Evolutionary conservation across 2,113 vertebrate species (phyloP).

Genomic region (Salvator merianae): DNA sequence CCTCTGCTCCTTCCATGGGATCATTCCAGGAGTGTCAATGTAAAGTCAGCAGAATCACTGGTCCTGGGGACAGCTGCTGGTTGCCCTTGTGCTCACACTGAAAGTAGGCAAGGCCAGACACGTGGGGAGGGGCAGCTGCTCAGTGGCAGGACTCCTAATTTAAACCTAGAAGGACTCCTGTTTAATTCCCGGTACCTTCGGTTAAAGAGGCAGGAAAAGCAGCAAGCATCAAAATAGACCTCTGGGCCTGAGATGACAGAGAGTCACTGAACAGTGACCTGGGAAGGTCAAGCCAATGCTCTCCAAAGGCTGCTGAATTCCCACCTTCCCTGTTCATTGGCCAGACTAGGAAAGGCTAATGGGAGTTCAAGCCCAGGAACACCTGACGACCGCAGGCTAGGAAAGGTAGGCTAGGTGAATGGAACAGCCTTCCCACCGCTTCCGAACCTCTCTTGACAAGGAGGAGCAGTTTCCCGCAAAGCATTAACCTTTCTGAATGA

Average conservation of each 20-base stretch:
- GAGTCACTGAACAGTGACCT: not conserved
- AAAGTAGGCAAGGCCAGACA: not conserved
- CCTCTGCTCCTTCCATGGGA: not conserved
- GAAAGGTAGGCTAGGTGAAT: too few species aligned
- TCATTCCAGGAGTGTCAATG: not conserved
- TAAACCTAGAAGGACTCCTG: not conserved
- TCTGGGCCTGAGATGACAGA: not conserved
- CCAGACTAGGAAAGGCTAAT: not conserved
- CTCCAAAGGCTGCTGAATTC: too few species aligned
- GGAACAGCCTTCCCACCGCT: not conserved
- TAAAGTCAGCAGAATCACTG: not conserved
- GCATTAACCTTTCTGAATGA: not conserved
- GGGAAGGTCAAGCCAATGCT: too few species aligned
- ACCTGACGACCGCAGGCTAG: too few species aligned
- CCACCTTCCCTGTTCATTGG: too few species aligned
- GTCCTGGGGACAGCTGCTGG: not conserved
- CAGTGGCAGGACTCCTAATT: not conserved
- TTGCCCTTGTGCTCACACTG: not conserved
- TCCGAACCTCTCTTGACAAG: too few species aligned
- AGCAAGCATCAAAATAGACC: not conserved
- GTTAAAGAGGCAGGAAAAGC: not conserved
- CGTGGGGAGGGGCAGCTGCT: not conserved
- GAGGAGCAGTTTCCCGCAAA: too few species aligned
- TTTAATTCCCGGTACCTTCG: not conserved
- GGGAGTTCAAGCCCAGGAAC: too few species aligned